phyloP scores from a whole-genome alignment of 2,888 invertebrate species.

The Lamellibrachia columna region DNA sequence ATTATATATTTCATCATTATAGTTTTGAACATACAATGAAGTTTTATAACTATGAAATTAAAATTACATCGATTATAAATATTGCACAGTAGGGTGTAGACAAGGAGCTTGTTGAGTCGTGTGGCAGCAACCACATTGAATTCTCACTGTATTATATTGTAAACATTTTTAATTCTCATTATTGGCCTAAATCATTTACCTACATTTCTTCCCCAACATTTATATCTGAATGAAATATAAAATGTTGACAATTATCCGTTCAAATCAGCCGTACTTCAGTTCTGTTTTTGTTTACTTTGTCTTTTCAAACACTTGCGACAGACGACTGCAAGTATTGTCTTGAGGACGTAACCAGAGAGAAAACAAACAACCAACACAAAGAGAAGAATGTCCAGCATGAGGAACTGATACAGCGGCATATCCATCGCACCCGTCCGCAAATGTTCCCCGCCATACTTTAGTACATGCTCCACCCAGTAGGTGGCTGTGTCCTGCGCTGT shows the following conservation, averaged over 20 bases:
- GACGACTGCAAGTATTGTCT: background rate
- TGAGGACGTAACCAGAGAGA: slow-evolving; percentile 18
- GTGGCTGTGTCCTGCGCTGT: slow-evolving; percentile 43
- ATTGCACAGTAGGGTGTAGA: too few relatives aligned
- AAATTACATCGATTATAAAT: too few relatives aligned
- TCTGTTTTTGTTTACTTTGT: background rate
- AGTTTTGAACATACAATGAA: too few relatives aligned
- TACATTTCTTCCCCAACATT: too few relatives aligned
- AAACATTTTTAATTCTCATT: too few relatives aligned
- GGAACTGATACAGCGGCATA: slow-evolving; percentile 44
- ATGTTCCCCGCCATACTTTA: slow-evolving; percentile 47
- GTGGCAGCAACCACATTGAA: too few relatives aligned
- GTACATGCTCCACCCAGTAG: slow-evolving; percentile 50
- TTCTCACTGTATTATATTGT: too few relatives aligned
- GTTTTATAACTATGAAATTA: too few relatives aligned
- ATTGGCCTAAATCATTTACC: too few relatives aligned
- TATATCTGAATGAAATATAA: too few relatives aligned
- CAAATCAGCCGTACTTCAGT: background rate
- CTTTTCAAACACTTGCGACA: background rate
- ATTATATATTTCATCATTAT: too few relatives aligned
- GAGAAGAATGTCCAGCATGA: slow-evolving; percentile 38
- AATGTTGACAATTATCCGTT: background rate
- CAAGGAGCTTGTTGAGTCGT: too few relatives aligned
- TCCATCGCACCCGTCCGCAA: slow-evolving; percentile 41
- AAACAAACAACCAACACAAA: slow-evolving; percentile 19